Evolutionary conservation across 2,888 invertebrate species (phyloP), one percentile per base, ranked within the genome.

Genomic region (Melieria crassipennis): DNA sequence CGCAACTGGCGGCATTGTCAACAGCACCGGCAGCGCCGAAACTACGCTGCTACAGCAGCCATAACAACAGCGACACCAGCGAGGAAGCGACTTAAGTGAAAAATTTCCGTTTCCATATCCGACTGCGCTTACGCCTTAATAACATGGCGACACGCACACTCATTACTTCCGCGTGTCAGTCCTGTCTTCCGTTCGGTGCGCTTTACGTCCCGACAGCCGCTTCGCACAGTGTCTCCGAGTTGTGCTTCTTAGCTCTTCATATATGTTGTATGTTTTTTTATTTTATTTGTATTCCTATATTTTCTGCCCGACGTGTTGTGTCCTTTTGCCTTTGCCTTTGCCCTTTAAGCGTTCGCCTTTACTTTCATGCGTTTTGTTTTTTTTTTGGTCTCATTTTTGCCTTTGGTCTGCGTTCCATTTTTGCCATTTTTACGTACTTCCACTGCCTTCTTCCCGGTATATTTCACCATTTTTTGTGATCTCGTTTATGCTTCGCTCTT

Each of bases 71-170:
- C 9, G 42, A 67, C 67, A 68, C 67, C 57, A 65, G 60, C 56
- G 69, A 56, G 83, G 82, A 83, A 79, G 82, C 78, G 79, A 79
- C 82, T 77, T 80, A 83, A 84, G 81, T 82, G 79, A 81, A 83
- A 80, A 79, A 84, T 81, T 80, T 83, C 83, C 83, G 81, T 76
- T 82, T 82, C 79, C 82, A 80, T 76, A 76, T 76, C 76, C 76
- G 75, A 75, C 76, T 73, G 57, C 55, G 46, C 47, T 66, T 9
- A 57, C 11, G 56, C 13, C 3, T 13, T 45, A 70, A 66, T 11
- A 48, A 10, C 60, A 69, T 60, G 48, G 64, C 55, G 65, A 65
- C 10, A 62, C 48, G 43, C 50, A 68, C 16, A 16, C 65, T 66
- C 57, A 30, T 16, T 30, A 30, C 42, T 46, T 58, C 57, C 57